Evolutionary conservation across 2,113 vertebrate species (phyloP).

Genomic region (Onychostruthus taczanowskii): DNA sequence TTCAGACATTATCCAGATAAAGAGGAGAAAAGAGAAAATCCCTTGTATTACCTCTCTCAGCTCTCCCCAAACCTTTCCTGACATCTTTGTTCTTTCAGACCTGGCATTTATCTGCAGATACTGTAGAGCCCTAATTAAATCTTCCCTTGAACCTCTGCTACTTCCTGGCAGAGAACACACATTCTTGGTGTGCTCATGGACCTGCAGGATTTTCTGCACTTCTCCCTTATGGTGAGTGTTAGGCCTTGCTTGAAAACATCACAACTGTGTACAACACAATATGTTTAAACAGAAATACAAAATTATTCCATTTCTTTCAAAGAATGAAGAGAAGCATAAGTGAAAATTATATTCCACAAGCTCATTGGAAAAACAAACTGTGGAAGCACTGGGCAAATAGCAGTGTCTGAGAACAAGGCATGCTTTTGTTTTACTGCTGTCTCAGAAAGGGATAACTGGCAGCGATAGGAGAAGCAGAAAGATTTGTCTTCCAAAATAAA

Average conservation of each 20-base stretch:
- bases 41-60: neutral
- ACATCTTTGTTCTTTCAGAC: conserved; percentile 12
- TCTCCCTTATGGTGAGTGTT: conserved; percentile 38
- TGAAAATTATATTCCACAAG: conserved; percentile 14
- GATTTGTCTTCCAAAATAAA: neutral
- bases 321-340: conserved; percentile 21
- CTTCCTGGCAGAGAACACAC: conserved; percentile 33
- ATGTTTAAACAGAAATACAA: neutral
- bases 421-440: neutral
- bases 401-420: neutral
- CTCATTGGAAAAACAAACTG: conserved; percentile 19
- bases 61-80: neutral
- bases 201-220: conserved; percentile 3
- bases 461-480: neutral
- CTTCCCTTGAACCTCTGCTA: conserved; percentile 21
- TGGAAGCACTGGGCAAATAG: conserved; percentile 21
- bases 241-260: conserved; percentile 40
- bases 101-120: conserved; percentile 36
- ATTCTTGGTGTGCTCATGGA: conserved; percentile 32
- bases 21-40: conserved; percentile 46
- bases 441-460: conserved; percentile 7
- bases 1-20: conserved; percentile 47
- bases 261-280: conserved; percentile 25
- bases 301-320: conserved; percentile 1
- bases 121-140: conserved; percentile 44